Percentiles rank a stretch among this genome's conserved stretches.
phyloP scores from a whole-genome alignment of 2,797 vertebrate genomes.

The Synaphobranchus kaupii region DNA sequence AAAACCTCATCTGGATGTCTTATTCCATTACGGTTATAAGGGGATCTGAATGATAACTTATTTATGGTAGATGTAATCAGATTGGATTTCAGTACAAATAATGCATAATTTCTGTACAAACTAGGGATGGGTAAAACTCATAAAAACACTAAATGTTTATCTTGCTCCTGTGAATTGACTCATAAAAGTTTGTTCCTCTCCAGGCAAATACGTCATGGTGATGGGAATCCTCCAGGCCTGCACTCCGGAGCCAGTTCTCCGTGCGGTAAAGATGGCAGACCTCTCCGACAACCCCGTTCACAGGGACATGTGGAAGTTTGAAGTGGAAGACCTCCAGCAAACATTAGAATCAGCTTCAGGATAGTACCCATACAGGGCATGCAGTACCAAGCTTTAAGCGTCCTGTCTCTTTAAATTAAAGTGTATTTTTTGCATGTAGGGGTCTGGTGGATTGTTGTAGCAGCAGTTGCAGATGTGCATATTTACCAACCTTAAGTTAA shows the following conservation, averaged over 20 bases:
- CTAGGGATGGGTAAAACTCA: too few relatives aligned
- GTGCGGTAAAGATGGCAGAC: constrained; percentile 86
- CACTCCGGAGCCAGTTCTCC: constrained; percentile 80
- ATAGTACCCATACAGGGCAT: not conserved
- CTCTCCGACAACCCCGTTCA: constrained; percentile 78
- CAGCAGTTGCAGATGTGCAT: too few relatives aligned
- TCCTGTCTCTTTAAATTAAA: not conserved
- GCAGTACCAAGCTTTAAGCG: not conserved
- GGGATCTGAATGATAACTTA: too few relatives aligned
- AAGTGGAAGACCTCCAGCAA: constrained; percentile 86
- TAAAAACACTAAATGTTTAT: not conserved
- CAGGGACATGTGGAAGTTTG: constrained; percentile 80
- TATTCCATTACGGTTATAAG: too few relatives aligned
- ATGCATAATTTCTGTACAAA: too few relatives aligned
- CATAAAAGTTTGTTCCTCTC: not conserved
- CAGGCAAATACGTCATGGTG: constrained; percentile 91
- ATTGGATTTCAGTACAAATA: too few relatives aligned
- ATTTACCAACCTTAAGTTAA: too few relatives aligned
- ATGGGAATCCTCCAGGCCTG: constrained; percentile 80
- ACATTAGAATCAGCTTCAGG: constrained; percentile 41
- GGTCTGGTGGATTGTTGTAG: too few relatives aligned
- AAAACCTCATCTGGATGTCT: too few relatives aligned
- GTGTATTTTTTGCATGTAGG: not conserved
- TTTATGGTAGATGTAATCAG: too few relatives aligned
- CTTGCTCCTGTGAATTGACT: not conserved